Evolutionary conservation across 2,113 vertebrate species (phyloP), one percentile per base, ranked within the genome.

Genomic region (Chloroceryle aenea): DNA sequence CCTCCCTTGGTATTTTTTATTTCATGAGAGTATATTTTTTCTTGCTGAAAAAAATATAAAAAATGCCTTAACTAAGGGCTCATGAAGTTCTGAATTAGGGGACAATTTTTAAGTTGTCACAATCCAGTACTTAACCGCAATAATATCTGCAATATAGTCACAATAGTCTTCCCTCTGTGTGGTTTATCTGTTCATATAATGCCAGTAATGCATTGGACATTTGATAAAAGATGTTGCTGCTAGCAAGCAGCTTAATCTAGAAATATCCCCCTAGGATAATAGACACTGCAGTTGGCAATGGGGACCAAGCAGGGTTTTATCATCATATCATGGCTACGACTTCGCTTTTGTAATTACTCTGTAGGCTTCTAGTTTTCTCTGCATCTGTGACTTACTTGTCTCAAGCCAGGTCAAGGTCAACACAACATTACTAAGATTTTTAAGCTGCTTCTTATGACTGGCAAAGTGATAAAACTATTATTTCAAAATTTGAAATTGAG

Each of bases 391-490:
- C 15, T 79, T 25, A 36, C 10, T 90, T 71, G 38, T 95, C 72
- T 90, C 43, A 22, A 64, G 78, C 40, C 27, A 59, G 59, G 47
- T 94, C 64, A 83, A 90, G 58, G 63, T 43, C 91, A 89, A 25
- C 12, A 29, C 26, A 84, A 32, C 27, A 43, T 89, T 64, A 50
- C 55, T 45, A 59, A 90, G 67, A 61, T 91, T 91, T 90, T 64
- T 69, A 71, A 68, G 47, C 61, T 90, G 75, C 6, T 20, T 72
- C 55, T 66, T 81, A 47, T 10, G 63, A n/a, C 79, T 97, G 85
- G 87, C 89, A 95, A 91, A 95, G 38, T 78, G 79, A 89, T 93
- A 85, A 53, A 93, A 89, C 43, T 62, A 34, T 52, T 67, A 43
- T n/a, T 95, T 92, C 90, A 25, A 45, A 64, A 93, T 69, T 80